Evolutionary conservation across 92 coral and sea anemone genomes (phyloP).

Genomic region (Diadumene lineata): DNA sequence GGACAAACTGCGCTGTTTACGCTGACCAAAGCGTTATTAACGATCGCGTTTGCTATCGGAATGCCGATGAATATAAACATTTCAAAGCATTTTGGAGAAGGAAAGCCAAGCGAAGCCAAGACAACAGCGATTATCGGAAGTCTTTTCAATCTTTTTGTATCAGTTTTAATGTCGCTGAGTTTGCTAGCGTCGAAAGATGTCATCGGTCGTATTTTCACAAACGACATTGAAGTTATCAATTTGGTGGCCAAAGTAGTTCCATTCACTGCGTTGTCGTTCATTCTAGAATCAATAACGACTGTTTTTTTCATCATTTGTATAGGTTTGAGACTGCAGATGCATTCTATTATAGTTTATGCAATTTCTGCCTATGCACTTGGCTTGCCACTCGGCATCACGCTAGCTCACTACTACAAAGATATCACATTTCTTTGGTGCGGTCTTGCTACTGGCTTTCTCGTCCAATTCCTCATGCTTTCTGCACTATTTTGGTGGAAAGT

Average conservation of each 20-base stretch:
- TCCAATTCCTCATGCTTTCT: conserved; percentile 9
- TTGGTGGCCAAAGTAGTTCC: conserved; percentile 4
- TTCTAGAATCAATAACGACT: conserved; percentile 12
- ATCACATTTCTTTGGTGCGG: conserved; percentile 10
- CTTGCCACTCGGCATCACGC: conserved; percentile 12
- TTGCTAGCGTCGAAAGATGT: neutral
- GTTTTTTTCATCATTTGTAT: conserved; percentile 2
- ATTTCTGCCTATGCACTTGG: conserved; percentile 7
- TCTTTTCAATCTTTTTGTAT: neutral
- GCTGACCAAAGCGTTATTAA: conserved; percentile 7
- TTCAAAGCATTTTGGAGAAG: too few species aligned
- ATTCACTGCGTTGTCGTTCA: conserved; percentile 1
- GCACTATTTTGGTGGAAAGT: conserved; percentile 4
- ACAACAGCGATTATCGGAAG: neutral
- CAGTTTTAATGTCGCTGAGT: neutral
- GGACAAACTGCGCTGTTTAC: conserved; percentile 18
- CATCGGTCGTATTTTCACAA: too few species aligned
- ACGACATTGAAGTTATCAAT: too few species aligned
- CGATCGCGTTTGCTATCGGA: conserved; percentile 11
- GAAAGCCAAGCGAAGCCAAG: conserved; percentile 7
- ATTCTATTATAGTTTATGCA: conserved; percentile 1
- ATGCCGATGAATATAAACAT: conserved; percentile 21
- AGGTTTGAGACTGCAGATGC: neutral
- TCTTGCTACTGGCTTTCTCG: neutral
- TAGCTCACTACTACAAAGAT: neutral